Evolutionary conservation across 2,797 vertebrate species (phyloP), one percentile per base, ranked within the genome.

Genomic region (Numenius phaeopus): DNA sequence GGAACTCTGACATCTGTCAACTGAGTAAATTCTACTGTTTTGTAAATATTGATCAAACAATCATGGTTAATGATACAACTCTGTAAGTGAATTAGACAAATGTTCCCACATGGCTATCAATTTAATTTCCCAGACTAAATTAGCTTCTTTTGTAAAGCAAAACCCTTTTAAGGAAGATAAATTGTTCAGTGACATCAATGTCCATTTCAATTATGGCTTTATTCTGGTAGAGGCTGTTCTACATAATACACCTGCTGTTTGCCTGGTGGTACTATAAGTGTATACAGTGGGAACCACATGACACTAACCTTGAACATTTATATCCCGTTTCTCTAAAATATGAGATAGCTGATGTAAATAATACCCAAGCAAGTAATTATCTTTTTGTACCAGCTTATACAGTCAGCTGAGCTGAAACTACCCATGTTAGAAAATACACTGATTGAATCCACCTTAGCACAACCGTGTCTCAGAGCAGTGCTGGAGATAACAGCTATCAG

Each of bases 31-130:
- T 84, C 40, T 75, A 94, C 78, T 86, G 75, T 96, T 97, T 94
- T 92, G 94, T 94, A 97, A 97, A 97, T 98, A 98, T 98, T 93
- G 98, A 98, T 97, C 96, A 95, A 82, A 86, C 92, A 91, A 97
- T 97, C 97, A 96, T 84, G 84, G 91, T 86, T 98, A 98, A 98
- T 96, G 97, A 97, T 96, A 96, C 79, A 93, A 87, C 69, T 81
- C 94, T 75, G 70, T 96, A 97, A 98, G 90, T 97, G 97, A 97
- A 97, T 97, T 94, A 98, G 97, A 98, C 96, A 94, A 97, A 97
- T 83, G 90, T 90, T 96, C 96, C 96, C 95, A 82, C 86, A 34
- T 57, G 96, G 93, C 97, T 92, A 95, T 97, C 97, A 96, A 93
- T 97, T 97, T 97, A 96, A 97, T 98, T 97, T 98, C 89, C 95